These are phyloP conservation scores for Dicyrtomina minuta DNA, from an alignment of 2,888 invertebrate genomes.

Conservation along the genomic window DNA sequence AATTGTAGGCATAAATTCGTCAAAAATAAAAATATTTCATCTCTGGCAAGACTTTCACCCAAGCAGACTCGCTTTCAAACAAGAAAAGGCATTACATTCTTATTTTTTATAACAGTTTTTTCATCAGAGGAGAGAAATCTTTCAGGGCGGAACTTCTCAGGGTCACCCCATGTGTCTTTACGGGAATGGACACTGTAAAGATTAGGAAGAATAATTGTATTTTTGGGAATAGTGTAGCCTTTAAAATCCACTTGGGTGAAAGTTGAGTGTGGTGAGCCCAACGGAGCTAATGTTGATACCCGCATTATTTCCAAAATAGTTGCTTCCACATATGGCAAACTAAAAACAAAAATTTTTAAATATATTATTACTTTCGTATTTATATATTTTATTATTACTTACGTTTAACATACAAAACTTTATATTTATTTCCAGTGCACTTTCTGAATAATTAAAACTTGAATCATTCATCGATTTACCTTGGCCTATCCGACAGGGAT, in stretches of 20 bases:
- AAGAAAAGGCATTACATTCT: too few relatives aligned
- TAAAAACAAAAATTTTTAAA: too few relatives aligned
- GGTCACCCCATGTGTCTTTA: conserved; percentile 9
- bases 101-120: too few relatives aligned
- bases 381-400: too few relatives aligned
- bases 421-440: too few relatives aligned
- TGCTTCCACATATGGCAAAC: conserved; percentile 1
- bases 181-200: not conserved
- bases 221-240: conserved; percentile 1
- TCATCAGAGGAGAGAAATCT: too few relatives aligned
- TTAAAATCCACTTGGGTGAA: not conserved
- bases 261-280: not conserved
- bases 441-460: too few relatives aligned
- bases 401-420: too few relatives aligned
- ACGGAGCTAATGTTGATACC: not conserved
- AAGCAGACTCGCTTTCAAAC: not conserved
- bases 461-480: too few relatives aligned
- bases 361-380: too few relatives aligned
- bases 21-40: conserved; percentile 3
- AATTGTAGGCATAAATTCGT: too few relatives aligned
- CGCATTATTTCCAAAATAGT: conserved; percentile 1
- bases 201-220: not conserved
- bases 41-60: not conserved
- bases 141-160: conserved; percentile 13
- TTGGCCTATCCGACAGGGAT: conserved; percentile 3